phyloP scores from a whole-genome alignment of 1,140 invertebrate genomes.

The Helicoverpa armigera region DNA sequence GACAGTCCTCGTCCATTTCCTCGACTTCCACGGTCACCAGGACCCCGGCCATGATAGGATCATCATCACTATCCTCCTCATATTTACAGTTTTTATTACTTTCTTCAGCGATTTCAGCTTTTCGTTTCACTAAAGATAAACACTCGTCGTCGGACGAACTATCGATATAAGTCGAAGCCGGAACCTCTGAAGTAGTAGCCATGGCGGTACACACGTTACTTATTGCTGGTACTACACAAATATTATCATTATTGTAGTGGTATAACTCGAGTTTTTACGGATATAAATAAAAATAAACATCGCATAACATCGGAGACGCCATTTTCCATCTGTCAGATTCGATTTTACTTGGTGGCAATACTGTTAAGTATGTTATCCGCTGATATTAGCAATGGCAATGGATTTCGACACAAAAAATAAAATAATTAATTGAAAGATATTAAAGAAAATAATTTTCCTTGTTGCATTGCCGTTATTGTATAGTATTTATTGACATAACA shows the following conservation, averaged over 20 bases:
- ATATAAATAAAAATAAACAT: slow-evolving; percentile 50
- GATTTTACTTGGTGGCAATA: background rate
- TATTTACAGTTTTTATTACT: slow-evolving; percentile 35
- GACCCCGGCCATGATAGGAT: slow-evolving; percentile 51
- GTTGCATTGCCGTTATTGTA: too few species aligned
- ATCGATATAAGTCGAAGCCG: slow-evolving; percentile 33
- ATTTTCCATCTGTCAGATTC: slow-evolving; percentile 46
- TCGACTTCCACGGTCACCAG: slow-evolving; percentile 55
- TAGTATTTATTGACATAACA: background rate
- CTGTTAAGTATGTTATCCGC: too few species aligned
- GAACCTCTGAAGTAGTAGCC: slow-evolving; percentile 28
- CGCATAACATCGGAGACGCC: slow-evolving; percentile 37
- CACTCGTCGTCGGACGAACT: slow-evolving; percentile 58
- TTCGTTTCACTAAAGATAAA: slow-evolving; percentile 54
- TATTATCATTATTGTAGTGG: slow-evolving; percentile 36
- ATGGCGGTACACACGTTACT: slow-evolving; percentile 18
- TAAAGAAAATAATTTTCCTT: too few species aligned
- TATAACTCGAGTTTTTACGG: slow-evolving; percentile 36
- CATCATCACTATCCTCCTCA: slow-evolving; percentile 53
- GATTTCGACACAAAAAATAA: too few species aligned
- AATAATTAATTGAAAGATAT: too few species aligned
- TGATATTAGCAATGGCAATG: too few species aligned
- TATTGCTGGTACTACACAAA: slow-evolving; percentile 25
- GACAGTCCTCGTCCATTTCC: slow-evolving; percentile 51
- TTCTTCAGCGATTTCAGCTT: slow-evolving; percentile 44